phyloP scores from a whole-genome alignment of 2,888 invertebrate species.

The Synergus umbraculus region DNA sequence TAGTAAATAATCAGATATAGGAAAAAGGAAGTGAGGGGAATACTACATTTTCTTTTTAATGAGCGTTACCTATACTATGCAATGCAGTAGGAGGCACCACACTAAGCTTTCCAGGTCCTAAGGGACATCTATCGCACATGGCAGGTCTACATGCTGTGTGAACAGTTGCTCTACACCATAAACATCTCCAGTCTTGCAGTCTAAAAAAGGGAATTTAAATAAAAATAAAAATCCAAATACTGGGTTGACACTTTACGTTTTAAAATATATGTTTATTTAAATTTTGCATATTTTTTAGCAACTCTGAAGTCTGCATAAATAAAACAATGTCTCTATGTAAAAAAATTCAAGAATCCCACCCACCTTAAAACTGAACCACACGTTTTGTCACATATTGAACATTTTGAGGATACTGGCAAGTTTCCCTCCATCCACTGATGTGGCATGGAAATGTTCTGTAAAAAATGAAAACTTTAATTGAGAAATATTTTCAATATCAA shows the following conservation, averaged over 20 bases:
- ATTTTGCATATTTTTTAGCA: too few species aligned
- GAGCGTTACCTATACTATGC: conserved; percentile 85
- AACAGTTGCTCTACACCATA: conserved; percentile 96
- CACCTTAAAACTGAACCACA: conserved; percentile 96
- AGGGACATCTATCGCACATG: conserved; percentile 88
- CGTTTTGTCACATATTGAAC: conserved; percentile 95
- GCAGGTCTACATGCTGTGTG: conserved; percentile 94
- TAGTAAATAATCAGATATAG: neutral
- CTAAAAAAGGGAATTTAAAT: conserved; percentile 75
- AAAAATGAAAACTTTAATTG: conserved; percentile 50
- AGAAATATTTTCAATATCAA: conserved; percentile 25
- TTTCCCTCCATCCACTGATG: conserved; percentile 99
- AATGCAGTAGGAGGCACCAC: conserved; percentile 96
- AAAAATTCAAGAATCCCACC: neutral
- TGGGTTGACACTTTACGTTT: neutral
- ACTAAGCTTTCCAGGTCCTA: conserved; percentile 93
- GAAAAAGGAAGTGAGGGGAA: conserved; percentile 16
- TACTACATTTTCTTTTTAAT: conserved; percentile 15
- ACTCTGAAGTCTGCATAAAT: too few species aligned
- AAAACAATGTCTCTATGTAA: neutral
- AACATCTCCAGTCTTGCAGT: conserved; percentile 96
- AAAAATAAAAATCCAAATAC: neutral
- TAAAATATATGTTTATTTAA: too few species aligned
- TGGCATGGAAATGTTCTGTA: conserved; percentile 92
- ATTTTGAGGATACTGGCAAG: conserved; percentile 95